Conservation (phyloP, 2,888 invertebrate species). For the Listrodromus nycthemerus region DNA sequence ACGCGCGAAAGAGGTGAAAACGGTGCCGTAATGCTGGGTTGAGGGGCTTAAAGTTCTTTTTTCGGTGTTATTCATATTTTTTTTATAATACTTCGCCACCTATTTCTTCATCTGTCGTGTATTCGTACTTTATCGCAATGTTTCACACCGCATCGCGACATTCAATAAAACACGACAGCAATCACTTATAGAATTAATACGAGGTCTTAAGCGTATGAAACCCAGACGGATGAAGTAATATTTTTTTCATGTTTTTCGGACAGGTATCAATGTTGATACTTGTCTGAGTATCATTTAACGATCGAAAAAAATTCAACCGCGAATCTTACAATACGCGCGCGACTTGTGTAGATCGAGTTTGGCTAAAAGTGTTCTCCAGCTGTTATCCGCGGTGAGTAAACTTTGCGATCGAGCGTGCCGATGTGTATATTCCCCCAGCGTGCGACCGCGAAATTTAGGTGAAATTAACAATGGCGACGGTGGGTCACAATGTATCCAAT, state of each 20-base stretch:
- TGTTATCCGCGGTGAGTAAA: conserved; percentile 25
- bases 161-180: background rate
- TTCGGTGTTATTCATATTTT: conserved; percentile 17
- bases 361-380: background rate
- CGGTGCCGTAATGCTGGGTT: conserved; percentile 43
- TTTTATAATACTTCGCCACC: conserved; percentile 8
- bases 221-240: background rate
- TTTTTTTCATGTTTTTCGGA: background rate
- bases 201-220: background rate
- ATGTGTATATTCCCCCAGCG: background rate
- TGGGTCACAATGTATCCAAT: conserved; percentile 51
- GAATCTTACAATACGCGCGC: background rate
- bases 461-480: conserved; percentile 52
- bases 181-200: background rate
- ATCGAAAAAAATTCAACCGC: background rate
- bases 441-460: conserved; percentile 46
- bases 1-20: conserved; percentile 42
- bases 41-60: conserved; percentile 17
- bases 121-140: conserved; percentile 1
- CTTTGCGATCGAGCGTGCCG: background rate
- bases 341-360: background rate
- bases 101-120: background rate
- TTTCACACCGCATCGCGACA: background rate
- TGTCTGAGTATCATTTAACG: background rate
- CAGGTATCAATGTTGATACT: no score